Conservation (phyloP, 2,797 vertebrate genomes). For the Potorous gilbertii region DNA sequence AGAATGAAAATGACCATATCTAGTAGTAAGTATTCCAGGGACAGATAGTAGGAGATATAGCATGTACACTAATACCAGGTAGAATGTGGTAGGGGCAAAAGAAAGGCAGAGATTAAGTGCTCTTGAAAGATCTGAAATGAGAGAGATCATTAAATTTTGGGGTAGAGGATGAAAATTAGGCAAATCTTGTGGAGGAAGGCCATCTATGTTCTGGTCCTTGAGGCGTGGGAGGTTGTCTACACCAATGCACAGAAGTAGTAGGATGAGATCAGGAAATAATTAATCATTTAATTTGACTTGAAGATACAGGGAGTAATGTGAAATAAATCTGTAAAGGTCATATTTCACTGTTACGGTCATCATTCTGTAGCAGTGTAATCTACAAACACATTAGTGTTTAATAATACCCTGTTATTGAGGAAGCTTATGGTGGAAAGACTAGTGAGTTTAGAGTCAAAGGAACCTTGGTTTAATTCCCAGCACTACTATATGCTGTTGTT, state of each 20-base stretch:
- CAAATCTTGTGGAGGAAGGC: background rate
- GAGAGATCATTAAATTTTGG: background rate
- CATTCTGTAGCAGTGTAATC: background rate
- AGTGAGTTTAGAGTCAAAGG: background rate
- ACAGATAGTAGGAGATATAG: background rate
- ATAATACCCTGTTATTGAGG: background rate
- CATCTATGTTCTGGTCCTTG: background rate
- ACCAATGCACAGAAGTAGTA: background rate
- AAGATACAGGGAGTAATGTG: background rate
- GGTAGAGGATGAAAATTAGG: background rate
- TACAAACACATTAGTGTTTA: background rate
- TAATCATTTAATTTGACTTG: background rate
- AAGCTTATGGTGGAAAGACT: background rate
- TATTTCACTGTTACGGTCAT: background rate
- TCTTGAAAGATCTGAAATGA: background rate
- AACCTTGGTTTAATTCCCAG: background rate
- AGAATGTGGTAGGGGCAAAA: background rate
- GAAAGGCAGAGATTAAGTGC: background rate
- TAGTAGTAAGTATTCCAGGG: background rate
- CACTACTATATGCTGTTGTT: background rate
- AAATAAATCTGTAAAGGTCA: background rate
- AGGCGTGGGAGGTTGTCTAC: background rate
- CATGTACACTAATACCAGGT: background rate
- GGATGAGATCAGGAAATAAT: background rate
- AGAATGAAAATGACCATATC: background rate